Evolutionary conservation across 2,797 vertebrate species (phyloP).

Genomic region (Coranthus polyacanthus): DNA sequence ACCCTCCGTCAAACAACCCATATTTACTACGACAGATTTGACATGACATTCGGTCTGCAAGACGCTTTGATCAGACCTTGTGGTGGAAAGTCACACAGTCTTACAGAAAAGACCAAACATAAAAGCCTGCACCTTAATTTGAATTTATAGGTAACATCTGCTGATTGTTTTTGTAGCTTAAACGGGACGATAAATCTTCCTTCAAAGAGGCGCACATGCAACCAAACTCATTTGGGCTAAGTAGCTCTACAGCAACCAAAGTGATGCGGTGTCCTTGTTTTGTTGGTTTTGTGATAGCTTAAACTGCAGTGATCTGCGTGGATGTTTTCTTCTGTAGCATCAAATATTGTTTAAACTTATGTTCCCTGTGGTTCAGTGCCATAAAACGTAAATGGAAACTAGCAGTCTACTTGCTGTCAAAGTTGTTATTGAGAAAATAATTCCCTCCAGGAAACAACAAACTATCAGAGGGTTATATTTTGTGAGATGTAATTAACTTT

Average conservation of each 20-base stretch:
- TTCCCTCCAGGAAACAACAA: conserved; percentile 53
- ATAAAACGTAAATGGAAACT: conserved; percentile 57
- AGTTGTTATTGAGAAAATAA: conserved; percentile 58
- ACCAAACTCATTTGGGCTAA: conserved; percentile 21
- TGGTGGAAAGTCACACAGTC: conserved; percentile 18
- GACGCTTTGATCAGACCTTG: conserved; percentile 30
- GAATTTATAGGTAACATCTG: conserved; percentile 45
- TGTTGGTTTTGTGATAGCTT: conserved; percentile 33
- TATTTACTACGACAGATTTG: conserved; percentile 48
- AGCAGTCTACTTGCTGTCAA: conserved; percentile 32
- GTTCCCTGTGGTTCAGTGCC: conserved; percentile 40
- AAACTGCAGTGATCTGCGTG: conserved; percentile 28
- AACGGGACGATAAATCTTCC: conserved; percentile 24
- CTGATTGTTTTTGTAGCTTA: conserved; percentile 27
- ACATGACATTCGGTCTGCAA: conserved; percentile 28
- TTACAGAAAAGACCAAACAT: conserved; percentile 8
- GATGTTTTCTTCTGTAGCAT: conserved; percentile 35
- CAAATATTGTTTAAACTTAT: conserved; percentile 46
- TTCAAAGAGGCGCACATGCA: conserved; percentile 36
- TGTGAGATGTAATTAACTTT: conserved; percentile 53
- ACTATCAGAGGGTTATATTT: conserved; percentile 42
- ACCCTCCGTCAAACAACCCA: conserved; percentile 50
- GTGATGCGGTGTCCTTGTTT: conserved; percentile 39
- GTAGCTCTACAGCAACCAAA: conserved; percentile 28
- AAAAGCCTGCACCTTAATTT: conserved; percentile 26